A percentile compares a stretch with the other conserved stretches of the same genome.
Evolutionary conservation across 2,113 vertebrate genomes (phyloP).

Genomic region (Cottus gobio): DNA sequence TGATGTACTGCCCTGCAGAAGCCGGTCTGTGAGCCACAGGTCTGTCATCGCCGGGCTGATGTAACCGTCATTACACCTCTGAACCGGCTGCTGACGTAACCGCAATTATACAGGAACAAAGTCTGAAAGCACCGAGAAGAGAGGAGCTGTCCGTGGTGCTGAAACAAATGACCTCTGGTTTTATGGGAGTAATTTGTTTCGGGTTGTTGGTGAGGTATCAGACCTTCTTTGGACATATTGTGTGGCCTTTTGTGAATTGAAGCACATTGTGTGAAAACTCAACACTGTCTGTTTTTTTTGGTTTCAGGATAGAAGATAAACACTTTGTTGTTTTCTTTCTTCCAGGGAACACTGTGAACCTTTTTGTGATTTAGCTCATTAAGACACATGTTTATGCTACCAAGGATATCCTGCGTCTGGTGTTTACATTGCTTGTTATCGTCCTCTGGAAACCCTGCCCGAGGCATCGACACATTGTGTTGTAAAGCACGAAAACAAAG

Average conservation of each 20-base stretch:
- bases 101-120: conserved; percentile 8
- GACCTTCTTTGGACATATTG: not conserved
- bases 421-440: conserved; percentile 18
- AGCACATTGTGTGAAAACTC: no score
- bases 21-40: not conserved
- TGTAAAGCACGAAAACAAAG: conserved; percentile 44
- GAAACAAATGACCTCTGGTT: not conserved
- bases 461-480: conserved; percentile 19
- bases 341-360: not conserved
- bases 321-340: not conserved
- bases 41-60: conserved; percentile 15
- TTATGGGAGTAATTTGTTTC: conserved; percentile 2
- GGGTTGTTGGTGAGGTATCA: not conserved
- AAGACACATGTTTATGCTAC: not conserved
- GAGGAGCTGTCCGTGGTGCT: conserved; percentile 2
- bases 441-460: not conserved
- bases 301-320: no score
- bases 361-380: not conserved
- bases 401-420: not conserved
- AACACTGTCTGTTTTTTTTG: no score
- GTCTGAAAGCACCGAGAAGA: conserved; percentile 7
- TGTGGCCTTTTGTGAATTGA: not conserved
- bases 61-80: conserved; percentile 33
- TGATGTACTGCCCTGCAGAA: conserved; percentile 1
- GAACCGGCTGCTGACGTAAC: conserved; percentile 6